These are phyloP conservation scores for Elymnias hypermnestra DNA, from an alignment of 1,140 invertebrate genomes.

Conservation along the genomic window DNA sequence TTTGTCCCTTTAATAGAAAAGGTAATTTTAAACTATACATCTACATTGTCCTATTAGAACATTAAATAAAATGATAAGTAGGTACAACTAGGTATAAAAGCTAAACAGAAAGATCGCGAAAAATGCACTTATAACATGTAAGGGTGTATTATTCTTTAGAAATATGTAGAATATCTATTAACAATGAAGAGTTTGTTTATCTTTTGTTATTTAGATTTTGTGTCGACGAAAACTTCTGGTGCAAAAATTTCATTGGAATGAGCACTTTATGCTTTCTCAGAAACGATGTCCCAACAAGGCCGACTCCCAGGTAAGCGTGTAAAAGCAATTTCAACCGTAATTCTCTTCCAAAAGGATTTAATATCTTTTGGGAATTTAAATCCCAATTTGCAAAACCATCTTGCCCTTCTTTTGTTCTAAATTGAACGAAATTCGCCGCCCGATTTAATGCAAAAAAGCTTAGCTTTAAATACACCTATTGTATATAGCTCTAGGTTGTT, in stretches of 20 bases:
- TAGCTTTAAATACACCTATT: slow-evolving; percentile 4
- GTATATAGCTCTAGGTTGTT: too few species aligned
- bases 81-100: too few species aligned
- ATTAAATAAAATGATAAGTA: too few species aligned
- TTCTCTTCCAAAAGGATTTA: neutral
- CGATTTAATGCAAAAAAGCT: slow-evolving; percentile 17
- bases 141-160: too few species aligned
- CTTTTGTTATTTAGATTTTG: slow-evolving; percentile 5
- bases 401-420: slow-evolving; percentile 19
- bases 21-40: too few species aligned
- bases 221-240: slow-evolving; percentile 16
- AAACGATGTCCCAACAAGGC: slow-evolving; percentile 18
- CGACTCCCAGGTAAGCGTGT: neutral
- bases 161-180: slow-evolving; percentile 1
- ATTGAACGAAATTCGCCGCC: slow-evolving; percentile 19
- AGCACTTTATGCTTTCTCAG: slow-evolving; percentile 23
- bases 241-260: slow-evolving; percentile 27
- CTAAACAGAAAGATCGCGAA: too few species aligned
- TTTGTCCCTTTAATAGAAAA: too few species aligned
- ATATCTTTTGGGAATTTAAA: neutral
- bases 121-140: too few species aligned
- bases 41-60: too few species aligned
- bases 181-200: neutral
- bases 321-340: neutral
- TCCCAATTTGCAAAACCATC: slow-evolving; percentile 18